Evolutionary conservation across 2,113 vertebrate species (phyloP).

Genomic region (Mus spicilegus): DNA sequence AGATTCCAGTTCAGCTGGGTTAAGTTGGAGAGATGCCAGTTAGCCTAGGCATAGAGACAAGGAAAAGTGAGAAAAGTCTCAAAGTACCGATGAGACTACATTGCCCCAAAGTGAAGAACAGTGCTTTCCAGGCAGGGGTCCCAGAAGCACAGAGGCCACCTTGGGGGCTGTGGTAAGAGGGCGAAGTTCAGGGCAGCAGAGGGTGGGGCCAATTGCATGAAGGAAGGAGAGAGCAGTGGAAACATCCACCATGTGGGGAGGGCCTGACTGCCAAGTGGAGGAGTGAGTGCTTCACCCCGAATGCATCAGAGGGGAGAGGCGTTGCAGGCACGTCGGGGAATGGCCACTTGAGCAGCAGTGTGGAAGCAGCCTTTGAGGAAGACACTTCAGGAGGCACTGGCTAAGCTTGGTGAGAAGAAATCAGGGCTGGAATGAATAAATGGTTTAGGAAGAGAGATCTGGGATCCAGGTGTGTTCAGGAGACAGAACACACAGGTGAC

Average conservation of each 20-base stretch:
- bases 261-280: not conserved
- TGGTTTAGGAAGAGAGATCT: not conserved
- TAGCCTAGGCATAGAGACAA: not conserved
- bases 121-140: not conserved
- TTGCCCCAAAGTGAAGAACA: conserved; percentile 1
- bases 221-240: not conserved
- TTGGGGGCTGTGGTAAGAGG: not conserved
- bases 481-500: not conserved
- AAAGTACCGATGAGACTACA: conserved; percentile 39
- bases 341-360: not conserved
- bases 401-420: not conserved
- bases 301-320: not conserved
- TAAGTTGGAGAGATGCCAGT: not conserved
- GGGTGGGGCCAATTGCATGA: not conserved
- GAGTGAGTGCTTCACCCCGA: not conserved
- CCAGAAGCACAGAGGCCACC: not conserved
- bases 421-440: not conserved
- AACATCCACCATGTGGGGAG: not conserved
- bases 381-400: not conserved
- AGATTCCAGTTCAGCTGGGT: not conserved
- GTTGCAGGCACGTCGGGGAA: not conserved
- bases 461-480: not conserved
- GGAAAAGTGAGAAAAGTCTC: not conserved
- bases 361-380: conserved; percentile 5
- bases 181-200: not conserved